Percentiles rank a stretch among this genome's conserved stretches.
Evolutionary conservation across 1,140 invertebrate species (phyloP).

Genomic region (Camponotus floridanus): DNA sequence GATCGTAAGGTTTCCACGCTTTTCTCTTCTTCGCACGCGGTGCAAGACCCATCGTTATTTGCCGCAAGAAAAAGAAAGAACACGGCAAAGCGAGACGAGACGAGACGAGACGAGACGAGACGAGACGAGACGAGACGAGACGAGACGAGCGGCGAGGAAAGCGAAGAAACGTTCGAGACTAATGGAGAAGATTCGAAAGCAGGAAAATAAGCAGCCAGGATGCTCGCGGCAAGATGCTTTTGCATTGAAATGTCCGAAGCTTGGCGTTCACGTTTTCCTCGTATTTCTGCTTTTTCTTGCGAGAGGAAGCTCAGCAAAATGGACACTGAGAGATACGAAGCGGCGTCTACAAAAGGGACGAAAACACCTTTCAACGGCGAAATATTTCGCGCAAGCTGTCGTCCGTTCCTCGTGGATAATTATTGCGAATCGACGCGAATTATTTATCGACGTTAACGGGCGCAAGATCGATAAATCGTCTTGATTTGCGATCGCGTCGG

Average conservation of each 20-base stretch:
- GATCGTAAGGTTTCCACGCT: slow-evolving; percentile 47
- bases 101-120: not conserved
- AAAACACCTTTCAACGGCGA: slow-evolving; percentile 48
- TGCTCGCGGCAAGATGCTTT: slow-evolving; percentile 69
- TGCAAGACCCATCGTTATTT: slow-evolving; percentile 48
- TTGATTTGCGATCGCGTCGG: not conserved
- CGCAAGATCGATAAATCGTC: not conserved
- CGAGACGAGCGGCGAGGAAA: not conserved
- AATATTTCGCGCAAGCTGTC: slow-evolving; percentile 40
- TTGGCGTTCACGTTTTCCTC: slow-evolving; percentile 27
- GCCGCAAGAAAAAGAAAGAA: slow-evolving; percentile 42
- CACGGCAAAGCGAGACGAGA: not conserved
- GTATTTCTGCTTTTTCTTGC: slow-evolving; percentile 59
- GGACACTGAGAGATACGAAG: slow-evolving; percentile 67
- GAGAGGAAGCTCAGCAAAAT: slow-evolving; percentile 49
- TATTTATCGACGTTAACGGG: not conserved
- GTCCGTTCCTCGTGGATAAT: slow-evolving; percentile 18
- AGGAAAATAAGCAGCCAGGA: slow-evolving; percentile 72
- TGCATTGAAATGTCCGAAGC: slow-evolving; percentile 73
- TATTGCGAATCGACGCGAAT: slow-evolving; percentile 25
- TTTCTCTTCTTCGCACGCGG: slow-evolving; percentile 13
- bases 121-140: not conserved
- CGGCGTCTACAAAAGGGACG: slow-evolving; percentile 45
- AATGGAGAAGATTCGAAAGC: slow-evolving; percentile 75
- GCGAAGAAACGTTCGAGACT: slow-evolving; percentile 72